These are phyloP conservation scores for Apantesis nais DNA, from an alignment of 2,888 invertebrate species.

Conservation along the genomic window DNA sequence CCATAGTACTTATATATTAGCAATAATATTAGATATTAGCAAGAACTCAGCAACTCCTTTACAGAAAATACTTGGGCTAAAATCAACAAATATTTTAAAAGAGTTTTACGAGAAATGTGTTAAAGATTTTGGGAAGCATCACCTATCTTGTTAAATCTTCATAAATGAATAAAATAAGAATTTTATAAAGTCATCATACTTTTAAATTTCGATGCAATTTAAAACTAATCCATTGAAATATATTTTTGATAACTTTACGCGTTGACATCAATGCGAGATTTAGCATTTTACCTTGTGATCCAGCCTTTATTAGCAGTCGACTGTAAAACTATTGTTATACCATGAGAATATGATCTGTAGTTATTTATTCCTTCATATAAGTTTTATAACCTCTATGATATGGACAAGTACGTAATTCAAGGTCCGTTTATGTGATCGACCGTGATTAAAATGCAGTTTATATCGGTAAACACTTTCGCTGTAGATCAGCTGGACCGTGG, in stretches of 20 bases:
- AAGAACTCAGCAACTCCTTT: too few relatives aligned
- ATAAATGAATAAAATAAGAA: too few relatives aligned
- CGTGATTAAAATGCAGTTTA: constrained; percentile 31
- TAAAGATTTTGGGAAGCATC: neutral
- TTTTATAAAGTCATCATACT: too few relatives aligned
- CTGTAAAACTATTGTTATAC: constrained; percentile 44
- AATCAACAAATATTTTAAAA: neutral
- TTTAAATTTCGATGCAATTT: neutral
- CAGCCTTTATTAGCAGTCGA: constrained; percentile 38
- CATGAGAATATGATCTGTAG: constrained; percentile 34
- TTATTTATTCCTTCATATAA: constrained; percentile 20
- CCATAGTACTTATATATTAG: too few relatives aligned
- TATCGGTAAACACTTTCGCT: constrained; percentile 50
- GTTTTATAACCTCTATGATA: constrained; percentile 26
- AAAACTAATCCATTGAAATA: neutral
- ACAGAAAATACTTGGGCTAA: too few relatives aligned
- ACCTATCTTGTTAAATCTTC: too few relatives aligned
- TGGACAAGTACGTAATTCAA: constrained; percentile 30
- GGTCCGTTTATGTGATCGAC: constrained; percentile 16
- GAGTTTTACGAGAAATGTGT: neutral
- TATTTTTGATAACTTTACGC: constrained; percentile 23
- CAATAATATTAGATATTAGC: too few relatives aligned
- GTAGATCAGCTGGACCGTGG: constrained; percentile 22
- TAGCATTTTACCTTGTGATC: constrained; percentile 31
- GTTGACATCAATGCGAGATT: constrained; percentile 30